phyloP scores from a whole-genome alignment of 2,113 vertebrate species.

The Podarcis muralis region DNA sequence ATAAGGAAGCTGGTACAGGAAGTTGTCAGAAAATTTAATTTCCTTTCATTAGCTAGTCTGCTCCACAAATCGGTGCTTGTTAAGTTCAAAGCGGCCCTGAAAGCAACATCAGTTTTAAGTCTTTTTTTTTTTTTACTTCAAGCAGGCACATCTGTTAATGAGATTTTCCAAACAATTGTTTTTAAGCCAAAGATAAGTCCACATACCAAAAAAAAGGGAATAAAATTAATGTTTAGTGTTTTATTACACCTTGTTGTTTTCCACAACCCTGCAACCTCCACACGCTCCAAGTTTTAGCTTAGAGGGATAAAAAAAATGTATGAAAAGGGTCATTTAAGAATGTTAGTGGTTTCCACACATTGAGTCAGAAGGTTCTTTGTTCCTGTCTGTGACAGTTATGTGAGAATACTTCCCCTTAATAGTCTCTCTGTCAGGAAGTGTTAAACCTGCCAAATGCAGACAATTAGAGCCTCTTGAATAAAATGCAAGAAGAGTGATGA shows the following conservation, averaged over 20 bases:
- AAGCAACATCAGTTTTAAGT: constrained; percentile 84
- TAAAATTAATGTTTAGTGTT: constrained; percentile 74
- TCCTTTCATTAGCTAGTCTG: constrained; percentile 89
- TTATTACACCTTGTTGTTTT: constrained; percentile 80
- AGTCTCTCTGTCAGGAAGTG: constrained; percentile 92
- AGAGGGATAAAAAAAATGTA: constrained; percentile 81
- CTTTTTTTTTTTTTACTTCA: constrained; percentile 67
- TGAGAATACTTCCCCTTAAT: constrained; percentile 89
- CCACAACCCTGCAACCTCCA: constrained; percentile 69
- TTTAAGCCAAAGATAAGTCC: constrained; percentile 81
- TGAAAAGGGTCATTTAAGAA: constrained; percentile 82
- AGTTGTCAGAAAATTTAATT: constrained; percentile 89
- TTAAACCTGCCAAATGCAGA: constrained; percentile 89
- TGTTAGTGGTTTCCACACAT: constrained; percentile 82
- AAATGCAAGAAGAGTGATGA: constrained; percentile 84
- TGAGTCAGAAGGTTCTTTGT: constrained; percentile 85
- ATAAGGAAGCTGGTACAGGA: constrained; percentile 80
- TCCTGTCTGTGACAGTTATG: constrained; percentile 87
- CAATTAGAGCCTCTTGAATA: constrained; percentile 87
- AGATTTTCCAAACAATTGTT: constrained; percentile 85
- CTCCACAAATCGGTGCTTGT: constrained; percentile 86
- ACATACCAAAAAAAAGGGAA: constrained; percentile 16
- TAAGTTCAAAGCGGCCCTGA: constrained; percentile 83
- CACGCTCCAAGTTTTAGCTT: constrained; percentile 79
- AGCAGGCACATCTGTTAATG: constrained; percentile 85